Conservation (phyloP, 2,113 vertebrate genomes). For the Protobothrops mucrosquamatus region DNA sequence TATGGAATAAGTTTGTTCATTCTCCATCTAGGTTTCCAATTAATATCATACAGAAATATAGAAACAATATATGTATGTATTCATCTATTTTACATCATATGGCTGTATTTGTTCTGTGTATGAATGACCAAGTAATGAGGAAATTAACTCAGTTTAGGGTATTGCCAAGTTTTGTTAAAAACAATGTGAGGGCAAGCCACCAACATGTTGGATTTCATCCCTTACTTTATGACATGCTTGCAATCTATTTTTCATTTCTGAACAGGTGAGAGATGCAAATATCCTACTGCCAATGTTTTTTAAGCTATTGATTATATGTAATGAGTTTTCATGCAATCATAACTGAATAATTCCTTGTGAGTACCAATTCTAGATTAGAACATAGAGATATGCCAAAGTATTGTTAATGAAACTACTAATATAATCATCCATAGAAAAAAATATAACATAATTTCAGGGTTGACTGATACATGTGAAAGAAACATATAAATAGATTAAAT, state of each 20-base stretch:
- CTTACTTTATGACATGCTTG: neutral
- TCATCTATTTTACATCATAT: neutral
- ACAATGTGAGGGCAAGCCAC: constrained; percentile 42
- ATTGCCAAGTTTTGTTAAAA: constrained; percentile 37
- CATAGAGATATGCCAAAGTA: neutral
- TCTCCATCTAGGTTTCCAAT: constrained; percentile 9
- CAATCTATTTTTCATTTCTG: constrained; percentile 11
- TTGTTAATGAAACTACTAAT: neutral
- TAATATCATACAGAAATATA: neutral
- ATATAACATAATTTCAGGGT: neutral
- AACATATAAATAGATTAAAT: neutral
- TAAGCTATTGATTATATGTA: neutral
- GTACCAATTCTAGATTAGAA: neutral
- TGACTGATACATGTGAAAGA: neutral
- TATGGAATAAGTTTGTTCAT: constrained; percentile 42
- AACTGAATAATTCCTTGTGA: neutral
- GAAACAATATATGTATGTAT: constrained; percentile 17
- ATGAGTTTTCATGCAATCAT: neutral
- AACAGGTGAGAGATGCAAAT: constrained; percentile 15
- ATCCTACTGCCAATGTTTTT: constrained; percentile 24
- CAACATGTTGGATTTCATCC: neutral
- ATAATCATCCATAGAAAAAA: neutral
- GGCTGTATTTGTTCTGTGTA: constrained; percentile 1
- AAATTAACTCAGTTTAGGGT: constrained; percentile 8
- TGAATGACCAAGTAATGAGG: constrained; percentile 27